phyloP scores from a whole-genome alignment of 2,888 invertebrate genomes.

The Cetonia aurata region DNA sequence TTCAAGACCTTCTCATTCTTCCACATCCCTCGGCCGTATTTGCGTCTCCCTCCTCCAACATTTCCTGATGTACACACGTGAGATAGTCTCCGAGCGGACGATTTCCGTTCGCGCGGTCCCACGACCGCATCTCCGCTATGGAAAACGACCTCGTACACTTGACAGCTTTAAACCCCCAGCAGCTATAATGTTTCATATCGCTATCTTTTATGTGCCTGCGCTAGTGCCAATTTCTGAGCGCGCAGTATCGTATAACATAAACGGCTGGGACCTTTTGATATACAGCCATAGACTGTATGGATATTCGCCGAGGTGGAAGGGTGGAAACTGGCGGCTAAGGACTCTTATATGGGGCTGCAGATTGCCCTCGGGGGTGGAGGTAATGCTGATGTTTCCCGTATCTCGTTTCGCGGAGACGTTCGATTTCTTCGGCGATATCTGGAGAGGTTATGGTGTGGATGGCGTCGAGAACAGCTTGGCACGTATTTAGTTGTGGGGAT shows the following conservation, averaged over 20 bases:
- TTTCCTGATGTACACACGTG: too few relatives aligned
- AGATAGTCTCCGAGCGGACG: conserved; percentile 31
- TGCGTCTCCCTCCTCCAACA: too few relatives aligned
- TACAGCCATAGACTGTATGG: conserved; percentile 51
- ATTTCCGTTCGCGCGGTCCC: conserved; percentile 53
- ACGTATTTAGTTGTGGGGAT: too few relatives aligned
- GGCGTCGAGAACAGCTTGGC: too few relatives aligned
- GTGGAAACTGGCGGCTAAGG: conserved; percentile 62
- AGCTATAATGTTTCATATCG: conserved; percentile 63
- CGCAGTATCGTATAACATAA: conserved; percentile 61
- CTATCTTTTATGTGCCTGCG: conserved; percentile 60
- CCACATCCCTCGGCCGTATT: too few relatives aligned
- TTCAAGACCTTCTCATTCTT: too few relatives aligned
- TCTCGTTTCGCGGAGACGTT: too few relatives aligned
- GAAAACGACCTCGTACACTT: conserved; percentile 58
- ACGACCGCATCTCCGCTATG: conserved; percentile 57
- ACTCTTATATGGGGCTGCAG: conserved; percentile 55
- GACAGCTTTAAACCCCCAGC: conserved; percentile 60
- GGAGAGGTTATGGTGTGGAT: too few relatives aligned
- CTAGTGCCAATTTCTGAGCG: conserved; percentile 62
- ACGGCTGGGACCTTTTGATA: conserved; percentile 56
- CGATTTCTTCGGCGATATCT: too few relatives aligned
- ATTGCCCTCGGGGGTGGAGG: conserved; percentile 59
- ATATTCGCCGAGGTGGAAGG: conserved; percentile 59
- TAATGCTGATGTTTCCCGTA: conserved; percentile 49